phyloP scores from a whole-genome alignment of 2,113 vertebrate genomes.

The Pomatorhinus ruficollis region DNA sequence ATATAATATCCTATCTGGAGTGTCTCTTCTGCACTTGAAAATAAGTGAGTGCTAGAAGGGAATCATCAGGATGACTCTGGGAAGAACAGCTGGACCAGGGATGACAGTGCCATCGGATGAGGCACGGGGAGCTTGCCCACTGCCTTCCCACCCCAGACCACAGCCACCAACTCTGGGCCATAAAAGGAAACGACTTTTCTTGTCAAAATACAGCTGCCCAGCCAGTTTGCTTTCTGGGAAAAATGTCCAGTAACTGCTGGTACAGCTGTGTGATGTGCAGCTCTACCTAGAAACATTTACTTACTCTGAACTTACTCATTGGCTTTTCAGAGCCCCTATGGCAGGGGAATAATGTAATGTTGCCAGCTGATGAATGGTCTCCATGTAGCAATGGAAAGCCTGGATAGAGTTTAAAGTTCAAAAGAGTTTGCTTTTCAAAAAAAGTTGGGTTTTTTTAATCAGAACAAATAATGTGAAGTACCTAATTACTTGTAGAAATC shows the following conservation, averaged over 20 bases:
- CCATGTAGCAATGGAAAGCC: not conserved
- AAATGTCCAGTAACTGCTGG: not conserved
- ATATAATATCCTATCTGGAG: not conserved
- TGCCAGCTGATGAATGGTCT: not conserved
- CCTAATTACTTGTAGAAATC: not conserved
- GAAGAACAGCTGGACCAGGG: not conserved
- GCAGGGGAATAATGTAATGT: not conserved
- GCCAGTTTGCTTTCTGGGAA: conserved; percentile 3
- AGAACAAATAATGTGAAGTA: not conserved
- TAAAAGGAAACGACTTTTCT: conserved; percentile 31
- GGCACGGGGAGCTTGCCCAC: not conserved
- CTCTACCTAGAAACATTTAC: conserved; percentile 9
- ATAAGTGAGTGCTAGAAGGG: not conserved
- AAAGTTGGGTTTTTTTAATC: not conserved
- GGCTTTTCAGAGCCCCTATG: not conserved
- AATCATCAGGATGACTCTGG: not conserved
- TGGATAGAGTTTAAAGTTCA: not conserved
- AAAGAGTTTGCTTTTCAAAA: not conserved
- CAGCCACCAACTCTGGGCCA: not conserved
- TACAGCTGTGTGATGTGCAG: not conserved
- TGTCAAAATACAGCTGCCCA: conserved; percentile 25
- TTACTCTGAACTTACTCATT: not conserved
- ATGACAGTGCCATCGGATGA: rapidly evolving
- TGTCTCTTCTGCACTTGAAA: not conserved
- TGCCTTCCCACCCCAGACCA: not conserved